Evolutionary conservation across 2,888 invertebrate genomes (phyloP).

Genomic region (Drosophila mettleri): DNA sequence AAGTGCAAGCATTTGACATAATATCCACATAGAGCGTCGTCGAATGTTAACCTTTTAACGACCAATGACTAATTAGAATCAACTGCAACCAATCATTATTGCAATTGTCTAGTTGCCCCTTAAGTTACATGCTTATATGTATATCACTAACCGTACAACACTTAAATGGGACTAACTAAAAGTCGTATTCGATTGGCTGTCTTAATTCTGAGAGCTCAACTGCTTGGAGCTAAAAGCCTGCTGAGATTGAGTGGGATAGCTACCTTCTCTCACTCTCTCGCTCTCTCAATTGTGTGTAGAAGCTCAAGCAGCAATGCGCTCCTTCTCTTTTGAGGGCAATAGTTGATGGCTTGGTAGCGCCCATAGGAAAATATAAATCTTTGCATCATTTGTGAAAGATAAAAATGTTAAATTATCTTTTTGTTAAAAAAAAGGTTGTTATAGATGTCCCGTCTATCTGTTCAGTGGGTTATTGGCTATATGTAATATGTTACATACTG

Average conservation of each 20-base stretch:
- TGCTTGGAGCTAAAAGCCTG: neutral
- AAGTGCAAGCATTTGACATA: conserved; percentile 33
- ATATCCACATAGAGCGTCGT: conserved; percentile 19
- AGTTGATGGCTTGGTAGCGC: neutral
- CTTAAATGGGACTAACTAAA: conserved; percentile 2
- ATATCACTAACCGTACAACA: conserved; percentile 8
- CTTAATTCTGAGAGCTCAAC: neutral
- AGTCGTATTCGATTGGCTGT: neutral
- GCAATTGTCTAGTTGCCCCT: conserved; percentile 43
- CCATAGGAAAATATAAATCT: neutral
- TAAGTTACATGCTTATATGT: conserved; percentile 19
- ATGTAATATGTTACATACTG: conserved; percentile 35
- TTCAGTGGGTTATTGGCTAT: conserved; percentile 12
- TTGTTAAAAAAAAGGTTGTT: neutral
- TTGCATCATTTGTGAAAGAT: neutral
- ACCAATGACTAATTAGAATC: conserved; percentile 45
- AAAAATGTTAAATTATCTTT: neutral
- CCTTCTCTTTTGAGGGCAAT: neutral
- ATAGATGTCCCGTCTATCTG: conserved; percentile 1
- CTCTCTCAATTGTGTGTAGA: neutral
- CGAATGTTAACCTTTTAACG: conserved; percentile 51
- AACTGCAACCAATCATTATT: conserved; percentile 65
- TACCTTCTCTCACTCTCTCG: neutral
- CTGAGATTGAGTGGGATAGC: neutral
- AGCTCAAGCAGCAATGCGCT: neutral